Conservation (phyloP, 2,888 invertebrate species). For the Cinara cedri region DNA sequence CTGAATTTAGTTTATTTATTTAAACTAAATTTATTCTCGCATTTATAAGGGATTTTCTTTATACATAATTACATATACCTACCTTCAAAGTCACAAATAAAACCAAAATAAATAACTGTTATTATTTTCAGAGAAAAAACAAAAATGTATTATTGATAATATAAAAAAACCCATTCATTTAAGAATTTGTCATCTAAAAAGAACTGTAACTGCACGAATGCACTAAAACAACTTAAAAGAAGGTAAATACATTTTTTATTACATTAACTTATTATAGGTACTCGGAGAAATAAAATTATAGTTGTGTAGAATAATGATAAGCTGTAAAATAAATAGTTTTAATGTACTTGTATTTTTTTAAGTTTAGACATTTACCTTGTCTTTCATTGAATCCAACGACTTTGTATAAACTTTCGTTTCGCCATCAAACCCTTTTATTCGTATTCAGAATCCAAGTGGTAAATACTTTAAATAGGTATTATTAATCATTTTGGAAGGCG, state of each 20-base stretch:
- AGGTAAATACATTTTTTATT: neutral
- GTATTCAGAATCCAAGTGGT: neutral
- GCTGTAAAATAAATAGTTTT: neutral
- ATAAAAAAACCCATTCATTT: neutral
- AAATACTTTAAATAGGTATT: conserved; percentile 7
- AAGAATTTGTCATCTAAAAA: neutral
- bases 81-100: no score
- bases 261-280: neutral
- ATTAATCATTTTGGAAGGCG: conserved; percentile 5
- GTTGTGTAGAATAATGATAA: conserved; percentile 2
- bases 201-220: neutral
- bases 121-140: neutral
- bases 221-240: neutral
- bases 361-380: neutral
- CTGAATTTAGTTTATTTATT: no score
- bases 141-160: neutral
- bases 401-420: conserved; percentile 2
- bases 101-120: neutral
- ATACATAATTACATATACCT: no score
- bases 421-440: conserved; percentile 4
- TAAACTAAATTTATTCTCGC: no score
- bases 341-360: neutral
- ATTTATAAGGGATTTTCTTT: no score
- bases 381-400: neutral
- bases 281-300: neutral